phyloP scores from a whole-genome alignment of 1,140 invertebrate genomes.

The Hestina assimilis region DNA sequence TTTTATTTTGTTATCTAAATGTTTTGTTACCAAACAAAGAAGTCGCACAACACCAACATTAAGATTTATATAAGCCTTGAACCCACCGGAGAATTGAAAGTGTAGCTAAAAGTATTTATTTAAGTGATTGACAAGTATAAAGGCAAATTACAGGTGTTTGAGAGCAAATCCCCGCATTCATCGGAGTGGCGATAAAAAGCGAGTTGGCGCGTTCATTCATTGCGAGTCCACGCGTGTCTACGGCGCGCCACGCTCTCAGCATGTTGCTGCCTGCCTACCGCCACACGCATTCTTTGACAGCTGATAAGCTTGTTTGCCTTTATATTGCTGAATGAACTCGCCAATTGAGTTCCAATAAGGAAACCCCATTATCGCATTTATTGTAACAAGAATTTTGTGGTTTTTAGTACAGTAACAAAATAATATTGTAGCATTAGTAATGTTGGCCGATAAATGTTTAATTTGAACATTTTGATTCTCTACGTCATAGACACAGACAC shows the following conservation, averaged over 20 bases:
- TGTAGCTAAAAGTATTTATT: conserved; percentile 7
- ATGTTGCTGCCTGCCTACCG: conserved; percentile 30
- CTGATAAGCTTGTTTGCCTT: conserved; percentile 47
- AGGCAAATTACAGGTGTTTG: conserved; percentile 52
- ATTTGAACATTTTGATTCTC: too few species aligned
- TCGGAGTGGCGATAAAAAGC: conserved; percentile 66
- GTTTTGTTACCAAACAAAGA: too few species aligned
- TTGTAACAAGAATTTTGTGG: background rate
- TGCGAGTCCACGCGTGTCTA: conserved; percentile 24
- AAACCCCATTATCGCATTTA: conserved; percentile 7
- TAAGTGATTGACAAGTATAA: conserved; percentile 37
- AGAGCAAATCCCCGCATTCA: conserved; percentile 50
- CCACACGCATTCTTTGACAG: conserved; percentile 60
- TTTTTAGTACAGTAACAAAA: background rate
- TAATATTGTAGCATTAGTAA: too few species aligned
- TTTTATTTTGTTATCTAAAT: too few species aligned
- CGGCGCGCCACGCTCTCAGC: conserved; percentile 26
- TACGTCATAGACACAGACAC: too few species aligned
- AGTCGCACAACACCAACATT: too few species aligned
- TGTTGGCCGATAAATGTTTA: too few species aligned
- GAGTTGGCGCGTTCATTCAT: conserved; percentile 59
- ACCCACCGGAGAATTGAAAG: background rate
- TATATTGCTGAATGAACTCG: conserved; percentile 37
- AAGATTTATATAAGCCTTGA: background rate
- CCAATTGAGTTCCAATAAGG: conserved; percentile 15